Conservation (phyloP, 2,113 vertebrate genomes). For the Martes martes region DNA sequence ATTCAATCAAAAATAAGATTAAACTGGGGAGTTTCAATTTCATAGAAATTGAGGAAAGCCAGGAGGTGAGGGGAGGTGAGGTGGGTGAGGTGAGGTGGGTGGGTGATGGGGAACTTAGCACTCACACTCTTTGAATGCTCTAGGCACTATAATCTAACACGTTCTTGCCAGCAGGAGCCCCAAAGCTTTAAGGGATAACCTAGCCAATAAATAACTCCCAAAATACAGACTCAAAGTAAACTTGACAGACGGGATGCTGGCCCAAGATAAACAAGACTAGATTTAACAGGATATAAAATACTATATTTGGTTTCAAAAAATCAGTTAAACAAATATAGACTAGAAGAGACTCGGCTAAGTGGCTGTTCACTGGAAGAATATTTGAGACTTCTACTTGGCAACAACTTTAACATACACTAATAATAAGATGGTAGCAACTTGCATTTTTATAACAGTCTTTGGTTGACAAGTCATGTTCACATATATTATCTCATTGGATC, state of each 20-base stretch:
- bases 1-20: conserved; percentile 10
- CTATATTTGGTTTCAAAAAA: conserved; percentile 9
- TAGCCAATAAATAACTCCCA: background rate
- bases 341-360: background rate
- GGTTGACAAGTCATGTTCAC: background rate
- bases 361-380: background rate
- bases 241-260: background rate
- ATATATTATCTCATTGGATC: background rate
- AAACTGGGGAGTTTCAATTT: background rate
- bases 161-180: background rate
- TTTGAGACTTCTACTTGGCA: background rate
- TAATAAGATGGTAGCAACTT: background rate
- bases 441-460: background rate
- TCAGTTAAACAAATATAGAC: conserved; percentile 2
- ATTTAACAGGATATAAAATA: conserved; percentile 11
- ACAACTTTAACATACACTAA: background rate
- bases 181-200: background rate
- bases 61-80: background rate
- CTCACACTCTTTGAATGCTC: background rate
- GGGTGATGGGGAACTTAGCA: background rate
- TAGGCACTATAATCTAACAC: background rate
- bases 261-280: background rate
- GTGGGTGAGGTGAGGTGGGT: background rate
- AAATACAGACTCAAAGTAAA: background rate
- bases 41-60: background rate